A percentile compares a stretch with the other conserved stretches of the same genome.
Evolutionary conservation across 2,888 invertebrate species (phyloP).

Genomic region (Watsonalla binaria): DNA sequence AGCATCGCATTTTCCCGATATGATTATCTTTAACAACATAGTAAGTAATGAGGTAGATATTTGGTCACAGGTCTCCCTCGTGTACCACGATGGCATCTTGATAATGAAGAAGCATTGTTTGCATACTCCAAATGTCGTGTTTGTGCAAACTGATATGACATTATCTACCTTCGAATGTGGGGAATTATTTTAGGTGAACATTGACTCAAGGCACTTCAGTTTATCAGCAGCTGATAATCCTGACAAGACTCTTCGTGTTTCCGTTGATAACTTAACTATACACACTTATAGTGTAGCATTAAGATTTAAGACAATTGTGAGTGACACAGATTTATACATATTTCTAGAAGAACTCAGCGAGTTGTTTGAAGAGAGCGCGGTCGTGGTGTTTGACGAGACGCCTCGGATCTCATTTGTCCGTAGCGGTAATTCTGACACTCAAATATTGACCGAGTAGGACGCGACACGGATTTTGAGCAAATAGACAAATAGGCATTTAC

Average conservation of each 20-base stretch:
- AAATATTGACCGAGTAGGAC: constrained; percentile 74
- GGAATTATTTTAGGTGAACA: constrained; percentile 68
- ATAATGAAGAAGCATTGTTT: constrained; percentile 63
- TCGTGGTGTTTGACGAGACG: constrained; percentile 43
- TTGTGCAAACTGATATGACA: constrained; percentile 54
- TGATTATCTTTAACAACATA: constrained; percentile 8
- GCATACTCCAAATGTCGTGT: constrained; percentile 69
- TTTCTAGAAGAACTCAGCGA: constrained; percentile 24
- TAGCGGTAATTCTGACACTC: constrained; percentile 71
- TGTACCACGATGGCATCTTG: constrained; percentile 40
- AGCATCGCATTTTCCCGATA: neutral
- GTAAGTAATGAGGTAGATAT: neutral
- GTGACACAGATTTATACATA: constrained; percentile 33
- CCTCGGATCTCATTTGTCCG: constrained; percentile 65
- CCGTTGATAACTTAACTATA: constrained; percentile 29
- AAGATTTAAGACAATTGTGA: constrained; percentile 23
- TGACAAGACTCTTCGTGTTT: constrained; percentile 37
- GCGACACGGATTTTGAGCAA: constrained; percentile 74
- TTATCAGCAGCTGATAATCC: constrained; percentile 53
- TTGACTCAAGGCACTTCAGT: constrained; percentile 62
- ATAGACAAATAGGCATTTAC: constrained; percentile 73
- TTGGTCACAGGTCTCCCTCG: neutral
- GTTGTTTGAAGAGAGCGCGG: constrained; percentile 50
- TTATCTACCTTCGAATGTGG: constrained; percentile 57
- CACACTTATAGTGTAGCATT: constrained; percentile 14